Conservation (phyloP, 2,113 vertebrate species). For the Esox niger region DNA sequence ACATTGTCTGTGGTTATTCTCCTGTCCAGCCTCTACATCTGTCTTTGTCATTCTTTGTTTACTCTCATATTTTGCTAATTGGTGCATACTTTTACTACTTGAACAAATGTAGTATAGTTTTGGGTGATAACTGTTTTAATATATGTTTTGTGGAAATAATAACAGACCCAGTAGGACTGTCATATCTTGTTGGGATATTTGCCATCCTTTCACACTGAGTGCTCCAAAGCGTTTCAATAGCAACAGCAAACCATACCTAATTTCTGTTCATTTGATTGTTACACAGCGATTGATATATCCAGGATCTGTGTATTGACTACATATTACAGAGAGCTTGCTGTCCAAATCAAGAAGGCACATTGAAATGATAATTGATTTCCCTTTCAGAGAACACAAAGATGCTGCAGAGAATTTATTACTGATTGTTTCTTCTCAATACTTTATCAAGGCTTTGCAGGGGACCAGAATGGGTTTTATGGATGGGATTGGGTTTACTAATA, state of each 20-base stretch:
- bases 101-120: no score
- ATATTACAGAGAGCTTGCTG: slow-evolving; percentile 20
- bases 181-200: neutral
- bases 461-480: neutral
- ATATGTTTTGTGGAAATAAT: no score
- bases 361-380: no score
- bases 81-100: no score
- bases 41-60: neutral
- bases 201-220: neutral
- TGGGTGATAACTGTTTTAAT: no score
- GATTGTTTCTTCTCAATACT: slow-evolving; percentile 2
- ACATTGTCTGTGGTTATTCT: neutral
- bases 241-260: neutral
- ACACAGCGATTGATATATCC: neutral
- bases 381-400: neutral
- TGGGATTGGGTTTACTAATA: neutral
- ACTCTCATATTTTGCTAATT: neutral
- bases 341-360: slow-evolving; percentile 41
- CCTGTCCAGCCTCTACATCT: neutral
- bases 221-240: neutral
- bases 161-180: neutral
- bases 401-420: slow-evolving; percentile 4
- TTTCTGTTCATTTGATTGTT: neutral
- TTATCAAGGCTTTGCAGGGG: slow-evolving; percentile 4
- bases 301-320: neutral